These are phyloP conservation scores for Myotis findleyi DNA, from an alignment of 2,797 vertebrate species.

Conservation along the genomic window DNA sequence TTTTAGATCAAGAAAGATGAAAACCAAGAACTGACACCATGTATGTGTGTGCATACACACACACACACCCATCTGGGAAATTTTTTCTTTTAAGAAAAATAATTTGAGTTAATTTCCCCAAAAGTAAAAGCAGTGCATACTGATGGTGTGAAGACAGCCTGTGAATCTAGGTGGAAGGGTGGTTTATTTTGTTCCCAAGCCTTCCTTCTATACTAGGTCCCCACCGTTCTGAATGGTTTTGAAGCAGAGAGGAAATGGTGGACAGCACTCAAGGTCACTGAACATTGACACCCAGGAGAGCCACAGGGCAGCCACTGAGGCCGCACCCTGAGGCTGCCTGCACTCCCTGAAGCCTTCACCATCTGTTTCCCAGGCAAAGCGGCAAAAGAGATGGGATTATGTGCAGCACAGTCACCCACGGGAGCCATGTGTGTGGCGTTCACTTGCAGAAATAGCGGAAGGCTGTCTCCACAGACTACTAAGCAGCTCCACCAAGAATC, in stretches of 20 bases:
- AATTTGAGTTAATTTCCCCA: background rate
- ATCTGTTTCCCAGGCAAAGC: background rate
- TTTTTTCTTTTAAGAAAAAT: conserved; percentile 53
- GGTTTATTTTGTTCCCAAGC: background rate
- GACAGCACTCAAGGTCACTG: background rate
- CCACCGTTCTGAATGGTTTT: background rate
- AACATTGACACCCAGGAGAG: background rate
- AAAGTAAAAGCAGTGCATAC: background rate
- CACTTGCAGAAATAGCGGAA: background rate
- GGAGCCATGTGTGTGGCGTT: background rate
- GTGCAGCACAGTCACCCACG: background rate
- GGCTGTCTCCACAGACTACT: background rate
- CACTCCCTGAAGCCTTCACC: background rate
- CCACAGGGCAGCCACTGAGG: background rate
- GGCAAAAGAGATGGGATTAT: background rate
- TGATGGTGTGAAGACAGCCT: background rate
- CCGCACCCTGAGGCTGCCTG: background rate
- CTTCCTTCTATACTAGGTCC: background rate
- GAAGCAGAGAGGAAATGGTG: background rate
- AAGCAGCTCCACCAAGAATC: background rate
- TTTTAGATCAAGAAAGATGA: conserved; percentile 54
- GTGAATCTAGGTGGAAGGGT: background rate
- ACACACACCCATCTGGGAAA: background rate
- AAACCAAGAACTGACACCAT: background rate
- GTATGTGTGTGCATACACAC: background rate